A percentile compares a stretch with the other conserved stretches of the same genome.
phyloP scores from a whole-genome alignment of 2,888 invertebrate genomes.

The Heliconius ethilla region DNA sequence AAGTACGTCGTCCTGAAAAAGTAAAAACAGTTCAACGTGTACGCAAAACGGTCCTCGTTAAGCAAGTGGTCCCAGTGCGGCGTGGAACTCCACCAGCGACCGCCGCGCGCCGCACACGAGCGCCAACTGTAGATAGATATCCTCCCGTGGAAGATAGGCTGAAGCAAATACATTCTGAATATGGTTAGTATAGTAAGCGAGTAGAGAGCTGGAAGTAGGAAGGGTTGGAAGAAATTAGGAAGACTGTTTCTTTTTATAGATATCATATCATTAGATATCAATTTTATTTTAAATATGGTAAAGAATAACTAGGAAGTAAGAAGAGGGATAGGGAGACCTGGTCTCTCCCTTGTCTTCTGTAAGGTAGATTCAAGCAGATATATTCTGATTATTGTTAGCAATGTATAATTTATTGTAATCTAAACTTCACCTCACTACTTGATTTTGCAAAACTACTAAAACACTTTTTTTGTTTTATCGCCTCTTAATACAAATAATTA shows the following conservation, averaged over 20 bases:
- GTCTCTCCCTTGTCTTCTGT: background rate
- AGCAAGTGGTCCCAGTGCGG: slow-evolving; percentile 91
- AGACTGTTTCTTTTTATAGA: background rate
- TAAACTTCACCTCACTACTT: too few species aligned
- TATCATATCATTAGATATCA: background rate
- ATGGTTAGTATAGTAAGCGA: slow-evolving; percentile 70
- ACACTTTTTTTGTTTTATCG: too few species aligned
- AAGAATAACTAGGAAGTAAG: background rate
- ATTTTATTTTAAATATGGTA: too few species aligned
- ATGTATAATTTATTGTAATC: too few species aligned
- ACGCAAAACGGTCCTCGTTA: slow-evolving; percentile 93
- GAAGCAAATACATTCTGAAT: slow-evolving; percentile 89
- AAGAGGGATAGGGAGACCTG: background rate
- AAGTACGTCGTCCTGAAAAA: slow-evolving; percentile 91
- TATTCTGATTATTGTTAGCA: too few species aligned
- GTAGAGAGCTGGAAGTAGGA: background rate
- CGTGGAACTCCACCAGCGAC: slow-evolving; percentile 64
- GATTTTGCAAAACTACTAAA: too few species aligned
- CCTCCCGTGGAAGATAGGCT: slow-evolving; percentile 79
- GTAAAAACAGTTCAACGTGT: slow-evolving; percentile 92
- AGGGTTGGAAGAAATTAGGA: background rate
- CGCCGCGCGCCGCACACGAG: slow-evolving; percentile 74
- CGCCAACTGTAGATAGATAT: slow-evolving; percentile 43
- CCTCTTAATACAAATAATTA: too few species aligned
- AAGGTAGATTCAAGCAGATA: background rate